A percentile compares a stretch with the other conserved stretches of the same genome.
phyloP scores from a whole-genome alignment of 92 coral and sea anemone genomes.

The Heteractis magnifica region DNA sequence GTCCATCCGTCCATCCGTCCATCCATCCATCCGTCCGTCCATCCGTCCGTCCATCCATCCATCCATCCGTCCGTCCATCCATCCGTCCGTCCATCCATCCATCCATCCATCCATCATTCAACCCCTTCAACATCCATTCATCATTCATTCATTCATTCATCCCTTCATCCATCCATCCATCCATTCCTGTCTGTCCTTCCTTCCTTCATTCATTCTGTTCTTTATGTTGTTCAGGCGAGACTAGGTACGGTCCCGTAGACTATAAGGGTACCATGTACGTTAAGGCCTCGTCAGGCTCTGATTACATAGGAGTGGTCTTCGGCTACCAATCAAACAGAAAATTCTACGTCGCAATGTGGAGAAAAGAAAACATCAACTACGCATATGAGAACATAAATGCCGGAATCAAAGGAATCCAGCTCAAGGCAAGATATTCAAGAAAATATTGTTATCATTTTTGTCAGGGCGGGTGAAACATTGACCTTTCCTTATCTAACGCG shows the following conservation, averaged over 20 bases:
- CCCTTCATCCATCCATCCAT: neutral
- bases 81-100: no score
- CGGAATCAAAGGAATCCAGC: conserved; percentile 91
- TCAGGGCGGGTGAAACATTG: neutral
- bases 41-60: no score
- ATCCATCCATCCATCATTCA: no score
- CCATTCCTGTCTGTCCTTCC: no score
- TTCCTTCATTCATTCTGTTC: neutral
- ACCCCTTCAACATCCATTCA: no score
- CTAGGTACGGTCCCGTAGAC: conserved; percentile 91
- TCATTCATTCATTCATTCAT: neutral
- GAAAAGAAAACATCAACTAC: conserved; percentile 81
- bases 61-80: no score
- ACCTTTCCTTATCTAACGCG: no score
- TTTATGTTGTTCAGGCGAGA: conserved; percentile 48
- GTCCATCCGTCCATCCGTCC: neutral
- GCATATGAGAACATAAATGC: conserved; percentile 57
- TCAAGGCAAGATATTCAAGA: conserved; percentile 53
- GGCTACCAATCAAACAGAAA: conserved; percentile 92
- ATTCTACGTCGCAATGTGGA: conserved; percentile 95
- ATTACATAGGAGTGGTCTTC: conserved; percentile 90
- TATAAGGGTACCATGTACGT: conserved; percentile 84
- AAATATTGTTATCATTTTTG: neutral
- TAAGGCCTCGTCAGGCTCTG: conserved; percentile 74
- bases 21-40: neutral